Evolutionary conservation across 2,888 invertebrate genomes (phyloP), one percentile per base, ranked within the genome.

Genomic region (Prosapia bicincta): DNA sequence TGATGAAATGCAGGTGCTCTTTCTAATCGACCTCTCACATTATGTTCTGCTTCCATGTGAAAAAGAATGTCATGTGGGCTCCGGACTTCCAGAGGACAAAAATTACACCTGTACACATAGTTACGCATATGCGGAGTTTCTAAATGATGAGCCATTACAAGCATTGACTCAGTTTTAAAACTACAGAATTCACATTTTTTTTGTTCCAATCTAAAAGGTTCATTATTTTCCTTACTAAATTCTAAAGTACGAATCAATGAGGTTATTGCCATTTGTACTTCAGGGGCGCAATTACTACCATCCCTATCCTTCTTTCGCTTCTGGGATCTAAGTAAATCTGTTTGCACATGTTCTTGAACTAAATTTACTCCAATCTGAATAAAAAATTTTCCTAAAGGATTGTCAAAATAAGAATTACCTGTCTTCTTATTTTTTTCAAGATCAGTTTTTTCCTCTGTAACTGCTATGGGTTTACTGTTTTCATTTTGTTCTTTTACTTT

Each of bases 121-220:
- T 94, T 94, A 80, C 92, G 93, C 93, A 96, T 93, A 83, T 97
- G 97, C 9, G 96, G 96, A 7, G 94, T 95, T 84, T 96, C 95
- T 83, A 95, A 88, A 84, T 97, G 97, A 84, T 94, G 92, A 26
- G 93, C 90, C 91, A 97, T 90, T 20, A 92, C 93, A 79, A 95
- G 85, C 13, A 89, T 87, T 0, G 96, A 96, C 84, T 97, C 96
- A 0, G 95, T 93, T 85, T 94, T 94, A 86, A 96, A 97, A 85
- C 89, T 93, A 86, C 97, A 97, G 84, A 92, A 92, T 83, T 94
- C 92, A 85, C 97, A 97, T 83, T 94, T 94, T 82, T 92, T 92
- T 85, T 92, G 88, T 79, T 89, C 88, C 84, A 92, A 91, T 82
- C 87, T 87, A 85, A 92, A 95, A 74, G 93, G 92, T 81, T 92